Evolutionary conservation across 2,797 vertebrate species (phyloP), one percentile per base, ranked within the genome.

Genomic region (Neosalanx taihuensis): DNA sequence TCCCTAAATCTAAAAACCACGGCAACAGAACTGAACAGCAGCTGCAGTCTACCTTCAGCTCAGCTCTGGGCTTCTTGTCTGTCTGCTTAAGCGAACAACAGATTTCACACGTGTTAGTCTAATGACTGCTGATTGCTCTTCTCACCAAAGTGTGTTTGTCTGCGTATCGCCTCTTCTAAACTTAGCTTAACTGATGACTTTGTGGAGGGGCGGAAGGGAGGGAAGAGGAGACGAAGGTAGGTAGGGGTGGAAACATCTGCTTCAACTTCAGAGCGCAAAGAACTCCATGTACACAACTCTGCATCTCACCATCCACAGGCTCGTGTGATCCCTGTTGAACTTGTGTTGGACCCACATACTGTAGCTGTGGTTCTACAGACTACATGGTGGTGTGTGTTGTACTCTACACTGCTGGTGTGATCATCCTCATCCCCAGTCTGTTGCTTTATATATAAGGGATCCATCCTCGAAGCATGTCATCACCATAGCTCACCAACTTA

Each of bases 51-150:
- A 60, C 58, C 5, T 23, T 60, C 6, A 51, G 49, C 41, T 66
- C 64, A 41, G 37, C 37, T 41, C 37, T 41, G 35, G 35, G 35
- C 35, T 37, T 7, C 35, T 6, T 59, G 57, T 59, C n/a, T 59
- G n/a, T 26, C 51, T 5, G 4, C 66, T 7, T 18, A 17, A 35
- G 66, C 53, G 20, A 73, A 41, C 37, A 41, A 57, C 79, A 69
- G 30, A 66, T 58, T 66, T 71, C 58, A 75, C 51, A 79, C 79
- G 67, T 33, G 71, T 75, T 63, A 62, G 26, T 71, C 62, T 77
- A 75, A 79, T 79, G 68, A 69, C 70, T 69, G 35, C 71, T 59
- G 65, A 35, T 71, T 67, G 60, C 62, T 66, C 5, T 53, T n/a
- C n/a, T 72, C 37, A 31, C 64, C 53, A 71, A 30, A 10, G 64